Evolutionary conservation across 2,113 vertebrate species (phyloP).

Genomic region (Ramphastos sulfuratus): DNA sequence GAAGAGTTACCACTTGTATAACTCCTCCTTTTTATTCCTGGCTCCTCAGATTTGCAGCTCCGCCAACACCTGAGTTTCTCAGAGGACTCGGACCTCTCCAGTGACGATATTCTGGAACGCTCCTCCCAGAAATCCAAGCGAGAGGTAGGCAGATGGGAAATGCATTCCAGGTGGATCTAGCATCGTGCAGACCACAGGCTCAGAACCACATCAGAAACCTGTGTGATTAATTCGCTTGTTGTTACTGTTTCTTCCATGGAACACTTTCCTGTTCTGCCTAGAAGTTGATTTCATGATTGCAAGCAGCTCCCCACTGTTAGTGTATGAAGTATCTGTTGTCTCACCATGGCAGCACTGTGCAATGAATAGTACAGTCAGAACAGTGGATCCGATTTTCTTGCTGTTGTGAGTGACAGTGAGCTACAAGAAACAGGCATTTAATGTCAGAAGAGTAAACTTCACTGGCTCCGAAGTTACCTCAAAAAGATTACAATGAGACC

Average conservation of each 20-base stretch:
- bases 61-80: constrained; percentile 93
- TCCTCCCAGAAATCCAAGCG: constrained; percentile 93
- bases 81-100: constrained; percentile 96
- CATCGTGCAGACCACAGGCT: neutral
- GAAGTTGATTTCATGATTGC: neutral
- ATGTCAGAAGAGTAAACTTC: neutral
- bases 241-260: neutral
- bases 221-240: neutral
- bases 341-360: neutral
- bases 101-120: constrained; percentile 90
- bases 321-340: neutral
- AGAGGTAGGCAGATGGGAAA: constrained; percentile 80
- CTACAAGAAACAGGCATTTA: neutral
- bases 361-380: neutral
- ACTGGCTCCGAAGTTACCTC: neutral
- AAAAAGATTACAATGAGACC: neutral
- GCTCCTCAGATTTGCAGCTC: constrained; percentile 83
- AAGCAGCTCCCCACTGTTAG: neutral
- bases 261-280: neutral
- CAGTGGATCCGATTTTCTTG: neutral
- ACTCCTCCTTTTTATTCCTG: neutral
- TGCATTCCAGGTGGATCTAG: neutral
- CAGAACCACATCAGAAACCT: neutral
- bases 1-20: neutral
- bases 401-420: neutral